Evolutionary conservation across 2,797 vertebrate species (phyloP), one percentile per base, ranked within the genome.

Genomic region (Okamejei kenojei): DNA sequence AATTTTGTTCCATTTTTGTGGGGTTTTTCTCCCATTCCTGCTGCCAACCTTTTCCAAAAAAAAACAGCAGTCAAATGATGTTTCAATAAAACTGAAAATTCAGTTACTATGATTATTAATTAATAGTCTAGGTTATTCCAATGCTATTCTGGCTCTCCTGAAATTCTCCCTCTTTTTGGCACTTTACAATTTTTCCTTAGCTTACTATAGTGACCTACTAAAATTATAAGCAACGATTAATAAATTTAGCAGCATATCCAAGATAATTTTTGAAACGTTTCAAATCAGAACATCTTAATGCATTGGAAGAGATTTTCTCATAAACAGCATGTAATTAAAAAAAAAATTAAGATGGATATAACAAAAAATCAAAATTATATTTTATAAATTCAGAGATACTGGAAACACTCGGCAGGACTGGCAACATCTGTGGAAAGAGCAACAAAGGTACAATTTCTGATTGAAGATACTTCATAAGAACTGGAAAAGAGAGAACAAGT

Each of bases 21-120:
- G 90, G 38, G 15, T 29, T 74, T 92, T 23, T 92, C 29, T 54
- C 35, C 90, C 68, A 73, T 26, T 91, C 90, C 74, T 91, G 90
- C 35, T 73, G 65, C 90, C 68, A 92, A 54, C 71, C 90, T 92
- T 35, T 7, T 54, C 63, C 63, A 90, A 19, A 68, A 76, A 74
- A 21, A 91, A 71, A 92, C 45, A 29, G 73, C 35, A 23, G 23
- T 13, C 32, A 29, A 91, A 74, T 0, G 13, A 54, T 73, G 29
- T 61, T 54, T 29, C 21, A 76, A 76, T 26, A 73, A n/a, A 45
- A 90, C 26, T 91, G 90, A 76, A 11, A 45, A 76, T 68, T 65
- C 13, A 61, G 61, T n/a, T 21, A 88, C 7, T 65, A 82, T 54
- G 0, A 21, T 82, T 82, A 58, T 3, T 11, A 2, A 45, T 45